Evolutionary conservation across 2,113 vertebrate genomes (phyloP).

Genomic region (Capricornis sumatraensis): DNA sequence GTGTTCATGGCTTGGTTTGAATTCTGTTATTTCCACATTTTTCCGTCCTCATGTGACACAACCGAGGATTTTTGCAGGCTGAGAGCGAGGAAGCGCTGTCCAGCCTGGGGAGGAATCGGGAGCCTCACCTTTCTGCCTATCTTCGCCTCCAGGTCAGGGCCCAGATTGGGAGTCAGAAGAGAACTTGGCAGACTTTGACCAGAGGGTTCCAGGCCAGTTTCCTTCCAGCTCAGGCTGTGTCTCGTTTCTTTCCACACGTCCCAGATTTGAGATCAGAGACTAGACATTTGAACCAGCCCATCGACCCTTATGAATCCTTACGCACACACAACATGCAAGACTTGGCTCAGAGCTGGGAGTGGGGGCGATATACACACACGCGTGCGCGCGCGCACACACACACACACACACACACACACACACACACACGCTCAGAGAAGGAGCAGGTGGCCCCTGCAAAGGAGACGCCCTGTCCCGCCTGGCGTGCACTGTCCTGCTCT

Average conservation of each 20-base stretch:
- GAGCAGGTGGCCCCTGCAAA: background rate
- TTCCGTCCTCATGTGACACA: background rate
- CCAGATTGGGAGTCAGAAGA: background rate
- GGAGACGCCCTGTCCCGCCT: background rate
- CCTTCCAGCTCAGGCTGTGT: background rate
- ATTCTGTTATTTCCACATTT: background rate
- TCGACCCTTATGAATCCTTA: background rate
- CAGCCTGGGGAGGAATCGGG: background rate
- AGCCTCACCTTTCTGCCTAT: background rate
- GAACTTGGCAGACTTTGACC: background rate
- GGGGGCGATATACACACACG: no score
- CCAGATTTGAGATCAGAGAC: background rate
- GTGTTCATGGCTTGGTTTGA: background rate
- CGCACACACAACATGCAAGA: no score
- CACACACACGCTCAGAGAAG: background rate
- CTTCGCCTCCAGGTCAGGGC: background rate
- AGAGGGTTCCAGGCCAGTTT: background rate
- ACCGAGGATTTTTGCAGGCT: background rate
- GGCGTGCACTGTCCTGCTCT: background rate
- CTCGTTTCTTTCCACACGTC: background rate
- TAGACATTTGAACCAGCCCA: background rate
- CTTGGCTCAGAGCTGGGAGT: no score
- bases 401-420: background rate
- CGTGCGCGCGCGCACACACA: background rate
- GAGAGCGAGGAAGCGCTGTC: background rate